Base-by-base conservation (phyloP, 2,113 vertebrate genomes). In the Tympanuchus pallidicinctus region DNA sequence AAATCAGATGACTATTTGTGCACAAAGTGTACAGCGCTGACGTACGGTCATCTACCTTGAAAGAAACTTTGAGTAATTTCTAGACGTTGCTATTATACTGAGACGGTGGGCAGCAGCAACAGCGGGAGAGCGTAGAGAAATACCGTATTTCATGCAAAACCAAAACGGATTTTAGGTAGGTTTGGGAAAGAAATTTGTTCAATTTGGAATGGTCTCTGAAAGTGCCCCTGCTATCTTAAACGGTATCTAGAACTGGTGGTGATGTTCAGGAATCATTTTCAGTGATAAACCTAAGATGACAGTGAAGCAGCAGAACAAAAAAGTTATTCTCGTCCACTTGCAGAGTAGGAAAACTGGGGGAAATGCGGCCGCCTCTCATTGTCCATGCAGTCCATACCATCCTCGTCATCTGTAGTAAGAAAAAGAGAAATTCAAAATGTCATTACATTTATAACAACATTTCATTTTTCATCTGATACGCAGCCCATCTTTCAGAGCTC, bases 341-440 rank as follows among this genome's bases (percentile, higher is more conserved):
- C 99, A 10, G 99, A 99, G 98, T 99, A 99, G 94, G 99, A 99
- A 97, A 99, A 99, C 93, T 99, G 99, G n/a, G 99, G 99, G 97
- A 99, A 99, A 95, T 99, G 99, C 2, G 99, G 99, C 93, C 99
- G 98, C 92, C 99, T 97, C 97, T 99, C 99, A 63, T 98, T 99
- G 97, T 99, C 99, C 97, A 98, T 95, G 98, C 98, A 98, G 96
- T 99, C 99, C 99, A 99, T 99, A 67, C 99, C 99, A 30, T 99
- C 99, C 95, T 99, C 99, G 21, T 99, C 99, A 95, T 99, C 99
- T 99, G 97, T 12, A 43, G 88, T 76, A 75, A 65, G 83, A 87
- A 73, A 65, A 82, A 87, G 87, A 97, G 93, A 66, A 91, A 76
- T 63, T 52, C 63, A 87, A 80, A 74, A 10, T 6, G 32, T 96